These are phyloP conservation scores for Keiferia lycopersicella DNA, from an alignment of 2,888 invertebrate species.

Conservation along the genomic window DNA sequence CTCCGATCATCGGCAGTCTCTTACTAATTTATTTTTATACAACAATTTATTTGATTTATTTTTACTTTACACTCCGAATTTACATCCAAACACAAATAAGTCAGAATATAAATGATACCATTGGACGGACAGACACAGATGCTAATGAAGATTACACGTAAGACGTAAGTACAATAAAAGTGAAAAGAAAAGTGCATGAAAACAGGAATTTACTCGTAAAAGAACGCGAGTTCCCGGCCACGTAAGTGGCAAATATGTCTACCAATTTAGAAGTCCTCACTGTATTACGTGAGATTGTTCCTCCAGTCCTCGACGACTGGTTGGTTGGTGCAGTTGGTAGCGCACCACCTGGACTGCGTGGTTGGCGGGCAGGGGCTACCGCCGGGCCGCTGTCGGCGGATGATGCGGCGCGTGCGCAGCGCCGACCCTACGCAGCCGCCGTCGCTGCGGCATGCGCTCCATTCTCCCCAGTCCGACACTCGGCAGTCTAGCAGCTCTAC, in stretches of 20 bases:
- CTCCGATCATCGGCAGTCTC: constrained; percentile 64
- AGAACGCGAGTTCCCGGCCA: constrained; percentile 32
- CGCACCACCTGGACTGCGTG: constrained; percentile 94
- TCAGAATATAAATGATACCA: constrained; percentile 49
- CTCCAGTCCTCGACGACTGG: constrained; percentile 58
- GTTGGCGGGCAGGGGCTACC: constrained; percentile 92
- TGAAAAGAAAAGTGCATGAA: constrained; percentile 33
- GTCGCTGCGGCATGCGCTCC: constrained; percentile 93
- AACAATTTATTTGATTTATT: constrained; percentile 52
- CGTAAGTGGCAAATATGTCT: constrained; percentile 31
- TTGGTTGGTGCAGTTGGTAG: constrained; percentile 79
- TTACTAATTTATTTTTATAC: constrained; percentile 69
- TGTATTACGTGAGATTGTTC: constrained; percentile 70
- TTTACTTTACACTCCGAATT: constrained; percentile 58
- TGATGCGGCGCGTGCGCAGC: constrained; percentile 88
- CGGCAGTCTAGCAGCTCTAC: constrained; percentile 88
- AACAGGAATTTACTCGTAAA: constrained; percentile 19
- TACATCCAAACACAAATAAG: constrained; percentile 49
- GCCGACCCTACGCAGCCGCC: constrained; percentile 96
- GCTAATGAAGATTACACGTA: constrained; percentile 48
- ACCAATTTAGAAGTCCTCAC: constrained; percentile 31
- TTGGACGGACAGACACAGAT: constrained; percentile 78
- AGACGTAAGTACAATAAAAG: constrained; percentile 36
- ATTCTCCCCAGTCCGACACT: constrained; percentile 92
- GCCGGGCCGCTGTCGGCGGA: constrained; percentile 88